Conservation (phyloP, 2,113 vertebrate genomes). For the Pelmatolapia mariae region DNA sequence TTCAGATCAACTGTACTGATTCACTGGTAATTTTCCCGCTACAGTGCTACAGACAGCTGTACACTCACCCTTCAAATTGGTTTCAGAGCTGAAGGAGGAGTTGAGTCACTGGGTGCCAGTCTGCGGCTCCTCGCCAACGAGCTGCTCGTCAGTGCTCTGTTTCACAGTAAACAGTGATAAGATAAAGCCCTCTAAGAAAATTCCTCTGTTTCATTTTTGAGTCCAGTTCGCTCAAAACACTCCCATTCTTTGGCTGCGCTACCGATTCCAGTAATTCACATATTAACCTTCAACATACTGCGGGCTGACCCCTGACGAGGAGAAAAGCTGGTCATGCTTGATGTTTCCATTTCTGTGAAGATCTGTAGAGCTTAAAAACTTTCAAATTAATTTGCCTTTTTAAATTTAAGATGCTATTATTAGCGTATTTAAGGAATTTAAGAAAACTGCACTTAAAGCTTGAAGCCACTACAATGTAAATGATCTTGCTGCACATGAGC, state of each 20-base stretch:
- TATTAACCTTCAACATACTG: neutral
- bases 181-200: neutral
- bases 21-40: neutral
- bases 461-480: neutral
- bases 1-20: neutral
- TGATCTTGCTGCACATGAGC: neutral
- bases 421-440: neutral
- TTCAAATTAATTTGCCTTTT: neutral
- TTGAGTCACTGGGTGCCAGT: neutral
- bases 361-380: accelerated
- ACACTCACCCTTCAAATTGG: neutral
- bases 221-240: neutral
- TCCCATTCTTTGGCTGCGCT: neutral
- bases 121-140: neutral
- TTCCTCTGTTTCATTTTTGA: neutral
- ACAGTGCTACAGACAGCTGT: neutral
- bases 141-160: neutral
- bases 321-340: neutral
- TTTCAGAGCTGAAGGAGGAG: neutral
- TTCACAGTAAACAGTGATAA: constrained; percentile 36
- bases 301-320: neutral
- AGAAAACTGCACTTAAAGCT: neutral
- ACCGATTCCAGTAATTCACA: neutral
- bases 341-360: neutral
- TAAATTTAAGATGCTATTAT: accelerated